Base-by-base conservation (phyloP, 2,113 vertebrate species). In the Carassius carassius region DNA sequence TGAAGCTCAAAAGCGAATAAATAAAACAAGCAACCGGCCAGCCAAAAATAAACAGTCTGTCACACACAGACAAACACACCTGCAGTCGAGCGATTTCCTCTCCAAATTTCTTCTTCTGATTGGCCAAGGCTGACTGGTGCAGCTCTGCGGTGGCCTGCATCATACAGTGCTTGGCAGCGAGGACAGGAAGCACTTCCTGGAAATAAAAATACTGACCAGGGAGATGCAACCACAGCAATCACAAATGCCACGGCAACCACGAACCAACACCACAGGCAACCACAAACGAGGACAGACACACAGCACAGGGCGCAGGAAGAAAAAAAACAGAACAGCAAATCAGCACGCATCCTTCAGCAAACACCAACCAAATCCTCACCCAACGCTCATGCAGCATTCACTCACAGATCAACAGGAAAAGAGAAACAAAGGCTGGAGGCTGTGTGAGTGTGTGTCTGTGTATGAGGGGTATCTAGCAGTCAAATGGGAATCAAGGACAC, bases 131-230 rank as follows among this genome's bases (percentile, higher is more conserved):
- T 79, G 97, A 96, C 84, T 99, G 98, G 92, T 99, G 96, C 85
- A 97, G 96, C 81, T 99, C 96, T 7, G 98, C 97, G 54, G 97
- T 96, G 91, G 97, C 98, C 91, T 99, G 98, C 98, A 99, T 97
- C 93, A 99, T 96, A 91, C 96, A 98, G 91, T 99, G 98, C 92
- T 99, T 99, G 82, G 98, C 98, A 83, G 97, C 97, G 93, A 99
- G 93, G 88, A 99, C 95, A 5, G 97, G 97, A 88, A 98, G 95
- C 95, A 99, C 97, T 95, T 99, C 98, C 97, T 99, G 98, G 96
- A 99, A 99, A 96, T 98, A 99, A 96, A 99, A 98, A 99, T 97
- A 98, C 98, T 99, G 95, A 98, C 97, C 96, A 98, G 96, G 97
- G 94, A 96, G 93, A 97, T 95, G 96, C 97, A 94, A 94, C 92